These are phyloP conservation scores for Tenthredo amoena DNA, from an alignment of 2,888 invertebrate species.

Conservation along the genomic window DNA sequence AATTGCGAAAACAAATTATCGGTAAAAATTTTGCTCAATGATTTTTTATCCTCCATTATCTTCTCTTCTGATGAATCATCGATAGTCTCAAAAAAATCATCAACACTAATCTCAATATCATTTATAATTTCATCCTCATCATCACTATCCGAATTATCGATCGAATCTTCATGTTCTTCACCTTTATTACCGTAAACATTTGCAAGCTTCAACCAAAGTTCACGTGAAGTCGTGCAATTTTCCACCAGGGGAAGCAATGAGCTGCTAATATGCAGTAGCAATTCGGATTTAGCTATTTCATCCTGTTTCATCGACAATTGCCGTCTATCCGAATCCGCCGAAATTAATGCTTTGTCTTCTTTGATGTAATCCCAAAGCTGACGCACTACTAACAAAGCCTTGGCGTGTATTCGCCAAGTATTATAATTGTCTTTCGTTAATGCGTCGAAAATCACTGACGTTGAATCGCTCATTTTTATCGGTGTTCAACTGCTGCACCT, in stretches of 20 bases:
- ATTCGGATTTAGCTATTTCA: conserved; percentile 9
- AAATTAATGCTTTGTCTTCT: background rate
- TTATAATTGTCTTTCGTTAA: conserved; percentile 35
- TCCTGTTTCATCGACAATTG: conserved; percentile 1
- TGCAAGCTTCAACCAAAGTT: conserved; percentile 24
- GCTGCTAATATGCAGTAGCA: background rate
- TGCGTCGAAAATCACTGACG: background rate
- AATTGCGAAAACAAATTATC: background rate
- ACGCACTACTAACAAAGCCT: background rate
- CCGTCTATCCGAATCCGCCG: background rate
- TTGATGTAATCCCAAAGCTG: conserved; percentile 10
- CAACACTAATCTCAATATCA: background rate
- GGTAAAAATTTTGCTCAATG: background rate
- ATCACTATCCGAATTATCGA: background rate
- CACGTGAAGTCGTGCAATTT: conserved; percentile 14
- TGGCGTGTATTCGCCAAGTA: conserved; percentile 31
- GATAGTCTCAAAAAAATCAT: conserved; percentile 4
- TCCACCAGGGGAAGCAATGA: background rate
- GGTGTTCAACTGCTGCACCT: background rate
- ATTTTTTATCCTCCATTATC: background rate
- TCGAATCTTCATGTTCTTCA: background rate
- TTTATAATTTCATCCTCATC: conserved; percentile 6
- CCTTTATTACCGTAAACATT: conserved; percentile 17
- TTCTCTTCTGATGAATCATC: background rate
- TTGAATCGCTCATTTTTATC: background rate